Conservation (phyloP, 2,888 invertebrate species). For the Criorhina ranunculi region DNA sequence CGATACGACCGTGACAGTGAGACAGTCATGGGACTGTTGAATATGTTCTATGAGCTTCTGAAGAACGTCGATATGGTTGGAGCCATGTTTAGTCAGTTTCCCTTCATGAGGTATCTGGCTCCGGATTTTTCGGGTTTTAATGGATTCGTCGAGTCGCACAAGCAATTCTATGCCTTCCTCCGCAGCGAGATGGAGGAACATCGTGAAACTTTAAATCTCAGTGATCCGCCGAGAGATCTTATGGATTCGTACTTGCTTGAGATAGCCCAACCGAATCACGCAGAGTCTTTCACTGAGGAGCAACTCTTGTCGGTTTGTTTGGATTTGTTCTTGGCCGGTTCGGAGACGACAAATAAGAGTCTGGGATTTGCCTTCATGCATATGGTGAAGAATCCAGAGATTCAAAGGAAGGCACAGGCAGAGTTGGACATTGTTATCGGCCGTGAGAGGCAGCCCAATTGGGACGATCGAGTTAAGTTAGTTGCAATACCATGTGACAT, state of each 20-base stretch:
- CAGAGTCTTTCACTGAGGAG: conserved; percentile 88
- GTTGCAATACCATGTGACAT: conserved; percentile 79
- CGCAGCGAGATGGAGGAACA: conserved; percentile 90
- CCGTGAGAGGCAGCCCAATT: conserved; percentile 87
- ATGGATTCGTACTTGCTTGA: conserved; percentile 93
- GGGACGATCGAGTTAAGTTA: conserved; percentile 90
- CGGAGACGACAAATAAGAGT: conserved; percentile 93
- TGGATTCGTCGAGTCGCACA: conserved; percentile 89
- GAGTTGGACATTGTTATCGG: conserved; percentile 92
- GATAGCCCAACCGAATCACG: conserved; percentile 86
- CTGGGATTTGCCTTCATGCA: conserved; percentile 91
- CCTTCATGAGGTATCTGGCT: conserved; percentile 89
- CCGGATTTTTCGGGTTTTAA: conserved; percentile 92
- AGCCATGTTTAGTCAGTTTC: conserved; percentile 91
- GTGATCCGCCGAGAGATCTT: conserved; percentile 89
- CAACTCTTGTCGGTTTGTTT: conserved; percentile 92
- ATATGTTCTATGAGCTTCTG: conserved; percentile 89
- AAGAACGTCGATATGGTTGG: conserved; percentile 93
- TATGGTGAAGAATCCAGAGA: conserved; percentile 88
- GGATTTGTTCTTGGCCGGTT: conserved; percentile 95
- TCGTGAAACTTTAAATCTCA: conserved; percentile 86
- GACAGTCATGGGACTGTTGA: conserved; percentile 88
- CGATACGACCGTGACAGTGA: conserved; percentile 89
- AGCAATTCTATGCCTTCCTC: conserved; percentile 90
- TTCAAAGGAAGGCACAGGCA: conserved; percentile 90